These are phyloP conservation scores for Tyrannus savana DNA, from an alignment of 2,113 vertebrate species.

Conservation along the genomic window DNA sequence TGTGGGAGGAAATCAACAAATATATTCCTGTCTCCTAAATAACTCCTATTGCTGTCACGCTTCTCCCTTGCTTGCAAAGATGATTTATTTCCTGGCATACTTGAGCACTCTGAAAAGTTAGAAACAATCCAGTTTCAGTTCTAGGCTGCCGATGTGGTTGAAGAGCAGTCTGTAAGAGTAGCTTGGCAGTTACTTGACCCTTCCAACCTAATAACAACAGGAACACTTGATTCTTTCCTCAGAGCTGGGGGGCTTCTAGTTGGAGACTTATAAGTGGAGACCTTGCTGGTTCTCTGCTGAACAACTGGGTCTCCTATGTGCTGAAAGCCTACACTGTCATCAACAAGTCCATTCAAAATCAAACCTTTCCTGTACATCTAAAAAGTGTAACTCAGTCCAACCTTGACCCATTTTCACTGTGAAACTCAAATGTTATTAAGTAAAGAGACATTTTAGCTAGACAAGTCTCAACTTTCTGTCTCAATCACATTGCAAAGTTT, in stretches of 20 bases:
- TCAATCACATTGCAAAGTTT: neutral
- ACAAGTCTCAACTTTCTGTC: neutral
- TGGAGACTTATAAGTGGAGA: neutral
- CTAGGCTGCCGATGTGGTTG: neutral
- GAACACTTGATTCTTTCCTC: neutral
- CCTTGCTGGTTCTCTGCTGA: neutral
- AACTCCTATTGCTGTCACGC: neutral
- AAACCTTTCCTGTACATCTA: neutral
- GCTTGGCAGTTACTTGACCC: neutral
- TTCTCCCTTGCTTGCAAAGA: neutral
- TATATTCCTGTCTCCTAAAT: neutral
- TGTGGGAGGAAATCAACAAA: neutral
- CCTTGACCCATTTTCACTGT: neutral
- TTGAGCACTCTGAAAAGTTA: neutral
- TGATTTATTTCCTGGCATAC: neutral
- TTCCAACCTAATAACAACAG: neutral
- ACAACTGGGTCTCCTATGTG: neutral
- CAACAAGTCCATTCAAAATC: rapidly evolving
- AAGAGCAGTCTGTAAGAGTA: neutral
- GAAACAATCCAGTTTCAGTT: neutral
- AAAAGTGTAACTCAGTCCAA: neutral
- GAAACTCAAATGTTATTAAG: neutral
- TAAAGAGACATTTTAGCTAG: neutral
- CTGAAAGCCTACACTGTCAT: neutral
- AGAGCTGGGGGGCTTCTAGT: rapidly evolving